These are phyloP conservation scores for Pachymerium ferrugineum DNA, from an alignment of 2,888 invertebrate genomes.

Conservation along the genomic window DNA sequence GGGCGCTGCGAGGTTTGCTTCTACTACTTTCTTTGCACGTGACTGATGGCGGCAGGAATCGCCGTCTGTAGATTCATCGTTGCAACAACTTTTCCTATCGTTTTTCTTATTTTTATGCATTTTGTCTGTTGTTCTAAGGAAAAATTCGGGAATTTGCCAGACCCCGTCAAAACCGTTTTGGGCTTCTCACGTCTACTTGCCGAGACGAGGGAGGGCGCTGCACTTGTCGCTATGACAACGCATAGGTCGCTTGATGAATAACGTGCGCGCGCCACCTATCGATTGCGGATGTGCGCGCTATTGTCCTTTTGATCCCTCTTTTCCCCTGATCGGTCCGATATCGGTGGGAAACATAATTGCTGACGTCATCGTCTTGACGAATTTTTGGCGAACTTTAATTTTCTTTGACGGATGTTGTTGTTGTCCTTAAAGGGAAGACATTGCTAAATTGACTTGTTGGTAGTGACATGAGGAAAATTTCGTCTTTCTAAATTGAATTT, in stretches of 20 bases:
- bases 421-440: too few relatives aligned
- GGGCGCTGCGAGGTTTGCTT: neutral
- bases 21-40: neutral
- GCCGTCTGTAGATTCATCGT: neutral
- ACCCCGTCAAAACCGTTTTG: neutral
- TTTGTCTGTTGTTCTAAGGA: too few relatives aligned
- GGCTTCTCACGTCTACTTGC: neutral
- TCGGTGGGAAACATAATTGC: slow-evolving; percentile 4
- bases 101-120: too few relatives aligned
- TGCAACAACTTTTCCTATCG: too few relatives aligned
- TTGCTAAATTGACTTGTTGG: too few relatives aligned
- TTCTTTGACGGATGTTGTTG: too few relatives aligned
- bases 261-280: slow-evolving; percentile 8
- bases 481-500: too few relatives aligned
- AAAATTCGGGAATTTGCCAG: too few relatives aligned
- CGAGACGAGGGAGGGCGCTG: neutral
- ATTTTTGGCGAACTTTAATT: neutral
- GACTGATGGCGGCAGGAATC: neutral
- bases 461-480: too few relatives aligned
- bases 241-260: neutral
- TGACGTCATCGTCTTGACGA: neutral
- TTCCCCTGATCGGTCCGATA: neutral
- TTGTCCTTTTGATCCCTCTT: slow-evolving; percentile 8
- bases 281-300: slow-evolving; percentile 4
- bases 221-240: slow-evolving; percentile 1